phyloP scores from a whole-genome alignment of 2,113 vertebrate species.

The Seriola rivoliana region DNA sequence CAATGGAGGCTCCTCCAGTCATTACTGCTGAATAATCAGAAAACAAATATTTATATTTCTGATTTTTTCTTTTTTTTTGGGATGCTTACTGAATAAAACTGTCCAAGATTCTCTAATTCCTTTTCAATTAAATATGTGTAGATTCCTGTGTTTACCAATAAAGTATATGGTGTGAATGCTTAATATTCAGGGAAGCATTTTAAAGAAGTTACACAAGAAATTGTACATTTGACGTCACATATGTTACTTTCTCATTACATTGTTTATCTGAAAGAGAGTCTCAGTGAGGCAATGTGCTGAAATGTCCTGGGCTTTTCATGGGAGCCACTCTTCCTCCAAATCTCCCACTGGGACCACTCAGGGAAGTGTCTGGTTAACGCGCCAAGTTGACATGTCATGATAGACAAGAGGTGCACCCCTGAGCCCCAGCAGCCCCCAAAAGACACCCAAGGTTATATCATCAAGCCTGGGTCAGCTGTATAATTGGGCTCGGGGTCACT shows the following conservation, averaged over 20 bases:
- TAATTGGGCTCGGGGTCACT: slow-evolving; percentile 84
- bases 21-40: slow-evolving; percentile 36
- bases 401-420: slow-evolving; percentile 77
- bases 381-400: slow-evolving; percentile 80
- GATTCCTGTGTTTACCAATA: too few species aligned
- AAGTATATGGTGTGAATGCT: background rate
- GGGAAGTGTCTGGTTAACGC: slow-evolving; percentile 85
- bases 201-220: background rate
- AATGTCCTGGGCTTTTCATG: slow-evolving; percentile 37
- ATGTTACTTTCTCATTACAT: background rate
- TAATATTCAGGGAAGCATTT: background rate
- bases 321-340: slow-evolving; percentile 60
- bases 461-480: slow-evolving; percentile 84
- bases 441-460: slow-evolving; percentile 85
- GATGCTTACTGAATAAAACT: background rate
- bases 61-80: background rate
- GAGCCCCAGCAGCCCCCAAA: slow-evolving; percentile 74
- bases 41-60: slow-evolving; percentile 21
- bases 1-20: slow-evolving; percentile 8
- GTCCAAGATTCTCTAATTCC: background rate
- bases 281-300: slow-evolving; percentile 29
- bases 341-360: slow-evolving; percentile 77
- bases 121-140: background rate
- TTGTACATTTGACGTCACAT: background rate
- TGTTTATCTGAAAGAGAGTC: slow-evolving; percentile 19